Evolutionary conservation across 1,140 invertebrate species (phyloP).

Genomic region (Apis laboriosa): DNA sequence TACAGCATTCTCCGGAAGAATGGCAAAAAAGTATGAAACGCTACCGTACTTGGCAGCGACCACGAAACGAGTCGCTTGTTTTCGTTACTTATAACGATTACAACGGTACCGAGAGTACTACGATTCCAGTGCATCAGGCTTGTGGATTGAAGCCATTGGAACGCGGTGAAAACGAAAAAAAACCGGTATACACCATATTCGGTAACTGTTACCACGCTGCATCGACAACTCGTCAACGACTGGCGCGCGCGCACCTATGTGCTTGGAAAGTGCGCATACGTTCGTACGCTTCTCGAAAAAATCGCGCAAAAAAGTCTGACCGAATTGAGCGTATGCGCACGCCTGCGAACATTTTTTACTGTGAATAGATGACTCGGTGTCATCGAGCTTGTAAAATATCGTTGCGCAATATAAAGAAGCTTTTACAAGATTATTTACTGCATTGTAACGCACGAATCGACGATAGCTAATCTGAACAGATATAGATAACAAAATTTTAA

Average conservation of each 20-base stretch:
- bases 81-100: slow-evolving; percentile 40
- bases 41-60: slow-evolving; percentile 64
- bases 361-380: slow-evolving; percentile 8
- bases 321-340: slow-evolving; percentile 12
- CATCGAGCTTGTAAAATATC: background rate
- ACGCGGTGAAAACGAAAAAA: slow-evolving; percentile 53
- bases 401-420: background rate
- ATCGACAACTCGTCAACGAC: slow-evolving; percentile 24
- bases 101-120: slow-evolving; percentile 72
- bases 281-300: background rate
- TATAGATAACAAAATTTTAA: no score
- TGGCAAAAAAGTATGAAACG: slow-evolving; percentile 57
- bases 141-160: slow-evolving; percentile 24
- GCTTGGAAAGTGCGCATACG: slow-evolving; percentile 1
- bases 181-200: slow-evolving; percentile 47
- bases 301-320: background rate
- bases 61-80: slow-evolving; percentile 58
- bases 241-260: background rate
- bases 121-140: slow-evolving; percentile 33
- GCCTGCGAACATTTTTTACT: background rate
- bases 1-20: slow-evolving; percentile 35
- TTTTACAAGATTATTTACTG: no score
- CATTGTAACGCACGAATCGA: background rate
- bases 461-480: background rate
- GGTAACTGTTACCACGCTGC: slow-evolving; percentile 45